These are phyloP conservation scores for Typhlichthys subterraneus DNA, from an alignment of 2,797 vertebrate species.

Conservation along the genomic window DNA sequence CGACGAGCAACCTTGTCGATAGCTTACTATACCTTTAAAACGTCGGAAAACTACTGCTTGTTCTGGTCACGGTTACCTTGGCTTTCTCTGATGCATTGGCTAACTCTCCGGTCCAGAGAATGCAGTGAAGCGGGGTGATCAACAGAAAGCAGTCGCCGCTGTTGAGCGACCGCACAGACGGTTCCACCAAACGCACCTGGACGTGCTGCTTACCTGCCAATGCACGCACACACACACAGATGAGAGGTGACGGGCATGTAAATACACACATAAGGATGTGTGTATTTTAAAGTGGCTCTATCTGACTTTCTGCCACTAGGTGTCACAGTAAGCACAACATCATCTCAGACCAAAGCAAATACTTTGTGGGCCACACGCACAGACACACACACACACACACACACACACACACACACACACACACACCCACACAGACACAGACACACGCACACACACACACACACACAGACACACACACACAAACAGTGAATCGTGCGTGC, in stretches of 20 bases:
- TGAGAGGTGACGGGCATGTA: not conserved
- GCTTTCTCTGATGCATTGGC: constrained; percentile 76
- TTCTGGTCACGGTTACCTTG: constrained; percentile 62
- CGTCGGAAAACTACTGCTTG: not conserved
- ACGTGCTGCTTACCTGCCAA: constrained; percentile 75
- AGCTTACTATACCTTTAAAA: not conserved
- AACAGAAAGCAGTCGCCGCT: constrained; percentile 84
- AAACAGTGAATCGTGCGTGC: not conserved
- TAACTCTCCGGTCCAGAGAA: constrained; percentile 79
- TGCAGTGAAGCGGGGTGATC: constrained; percentile 72
- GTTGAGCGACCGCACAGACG: constrained; percentile 69
- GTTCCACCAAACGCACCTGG: constrained; percentile 81
- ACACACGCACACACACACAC: too few species aligned
- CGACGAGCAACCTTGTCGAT: too few species aligned
- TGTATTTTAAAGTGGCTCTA: too few species aligned
- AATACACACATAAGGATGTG: not conserved
- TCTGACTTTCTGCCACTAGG: too few species aligned
- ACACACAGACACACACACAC: not conserved
- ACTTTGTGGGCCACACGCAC: too few species aligned
- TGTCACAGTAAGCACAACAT: too few species aligned
- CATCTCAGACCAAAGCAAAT: too few species aligned
- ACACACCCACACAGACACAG: too few species aligned
- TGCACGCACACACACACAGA: not conserved
- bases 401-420: too few species aligned
- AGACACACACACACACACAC: too few species aligned